Evolutionary conservation across 1,140 invertebrate species (phyloP).

Genomic region (Scaptodrosophila lebanonensis): DNA sequence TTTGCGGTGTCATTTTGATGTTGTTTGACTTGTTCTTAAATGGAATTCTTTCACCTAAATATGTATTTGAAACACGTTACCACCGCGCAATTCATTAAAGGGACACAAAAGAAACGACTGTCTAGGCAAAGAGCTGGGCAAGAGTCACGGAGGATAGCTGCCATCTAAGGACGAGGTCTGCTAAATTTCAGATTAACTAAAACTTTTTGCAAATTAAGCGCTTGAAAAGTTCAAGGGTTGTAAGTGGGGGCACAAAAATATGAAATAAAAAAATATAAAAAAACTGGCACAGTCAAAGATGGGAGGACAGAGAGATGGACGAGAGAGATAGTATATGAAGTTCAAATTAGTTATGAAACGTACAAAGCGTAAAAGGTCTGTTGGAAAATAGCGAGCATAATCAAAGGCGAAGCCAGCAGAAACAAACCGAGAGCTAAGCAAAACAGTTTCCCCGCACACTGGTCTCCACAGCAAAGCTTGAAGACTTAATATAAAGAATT

Average conservation of each 20-base stretch:
- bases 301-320: conserved; percentile 34
- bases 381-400: neutral
- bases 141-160: too few relatives aligned
- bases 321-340: conserved; percentile 54
- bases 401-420: conserved; percentile 36
- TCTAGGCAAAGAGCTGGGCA: too few relatives aligned
- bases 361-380: conserved; percentile 5
- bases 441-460: too few relatives aligned
- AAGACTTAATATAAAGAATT: too few relatives aligned
- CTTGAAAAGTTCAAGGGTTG: too few relatives aligned
- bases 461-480: too few relatives aligned
- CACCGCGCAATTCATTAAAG: neutral
- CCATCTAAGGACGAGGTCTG: too few relatives aligned
- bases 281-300: conserved; percentile 1
- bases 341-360: conserved; percentile 71
- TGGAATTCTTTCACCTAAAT: conserved; percentile 44
- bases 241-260: too few relatives aligned
- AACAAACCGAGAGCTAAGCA: conserved; percentile 19
- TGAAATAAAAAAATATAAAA: too few relatives aligned
- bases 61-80: conserved; percentile 30
- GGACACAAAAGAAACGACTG: conserved; percentile 1
- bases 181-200: too few relatives aligned
- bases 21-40: conserved; percentile 51
- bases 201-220: too few relatives aligned
- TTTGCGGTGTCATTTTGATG: conserved; percentile 44